phyloP scores from a whole-genome alignment of 2,797 vertebrate genomes.

The Orestias chungarensis region DNA sequence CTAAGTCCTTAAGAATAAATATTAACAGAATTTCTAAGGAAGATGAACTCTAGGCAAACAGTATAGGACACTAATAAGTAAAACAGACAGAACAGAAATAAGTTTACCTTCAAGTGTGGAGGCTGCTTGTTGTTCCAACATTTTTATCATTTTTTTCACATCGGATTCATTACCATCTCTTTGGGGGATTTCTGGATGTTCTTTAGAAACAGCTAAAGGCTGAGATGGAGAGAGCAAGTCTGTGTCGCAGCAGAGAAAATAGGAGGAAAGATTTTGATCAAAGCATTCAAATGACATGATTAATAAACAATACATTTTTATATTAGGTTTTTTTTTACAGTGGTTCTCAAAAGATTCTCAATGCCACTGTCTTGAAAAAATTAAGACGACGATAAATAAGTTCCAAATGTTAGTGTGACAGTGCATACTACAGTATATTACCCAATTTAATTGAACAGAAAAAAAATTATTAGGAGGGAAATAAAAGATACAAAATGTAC shows the following conservation, averaged over 20 bases:
- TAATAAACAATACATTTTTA: not conserved
- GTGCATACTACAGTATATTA: no score
- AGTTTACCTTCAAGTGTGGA: slow-evolving; percentile 84
- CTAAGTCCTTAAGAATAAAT: not conserved
- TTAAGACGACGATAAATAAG: not conserved
- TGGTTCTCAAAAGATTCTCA: not conserved
- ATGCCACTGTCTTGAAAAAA: not conserved
- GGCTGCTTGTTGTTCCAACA: slow-evolving; percentile 86
- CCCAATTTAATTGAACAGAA: not conserved
- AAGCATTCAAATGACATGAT: not conserved
- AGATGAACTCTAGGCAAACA: not conserved
- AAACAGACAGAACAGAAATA: not conserved
- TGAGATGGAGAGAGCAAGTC: slow-evolving; percentile 36
- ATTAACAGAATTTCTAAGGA: slow-evolving; percentile 3
- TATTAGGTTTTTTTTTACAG: not conserved
- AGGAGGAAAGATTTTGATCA: slow-evolving; percentile 6
- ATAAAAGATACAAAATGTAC: no score
- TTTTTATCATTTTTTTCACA: slow-evolving; percentile 81
- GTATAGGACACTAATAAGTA: slow-evolving; percentile 8
- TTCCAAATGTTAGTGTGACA: not conserved
- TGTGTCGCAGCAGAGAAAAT: slow-evolving; percentile 46
- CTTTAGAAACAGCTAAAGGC: slow-evolving; percentile 56
- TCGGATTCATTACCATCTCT: slow-evolving; percentile 46
- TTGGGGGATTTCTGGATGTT: slow-evolving; percentile 47
- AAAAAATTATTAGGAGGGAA: not conserved